Evolutionary conservation across 1,140 invertebrate genomes (phyloP), one percentile per base, ranked within the genome.

Genomic region (Leptopilina clavipes): DNA sequence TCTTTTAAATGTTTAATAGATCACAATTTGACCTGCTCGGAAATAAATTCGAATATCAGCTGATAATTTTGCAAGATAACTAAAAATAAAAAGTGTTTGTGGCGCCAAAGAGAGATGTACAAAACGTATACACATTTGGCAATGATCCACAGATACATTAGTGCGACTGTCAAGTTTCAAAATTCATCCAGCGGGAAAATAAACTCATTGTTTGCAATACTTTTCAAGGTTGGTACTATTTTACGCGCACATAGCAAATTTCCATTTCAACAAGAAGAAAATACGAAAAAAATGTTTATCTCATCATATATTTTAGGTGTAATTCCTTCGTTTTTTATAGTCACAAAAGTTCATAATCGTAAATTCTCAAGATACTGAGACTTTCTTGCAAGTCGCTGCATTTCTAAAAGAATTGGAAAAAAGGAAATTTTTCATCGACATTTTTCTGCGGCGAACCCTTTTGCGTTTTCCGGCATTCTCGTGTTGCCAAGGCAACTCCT

Each of bases 61-160:
- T 10, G 3, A 19, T 11, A 31, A 22, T 65, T 65, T 65, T 65
- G 59, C 59, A 65, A 65, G 19, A 14, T 65, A 31, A 22, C 25
- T 65, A 31, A 65, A 65, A 65, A 65, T 65, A 65, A 65, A 65
- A 22, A 65, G 22, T 10, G 18, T 5, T 31, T 25, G 25, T 65
- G 59, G 59, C 59, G 59, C 59, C 59, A 65, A 65, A 65, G 22
- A 7, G 31, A 65, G 59, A 37, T 65, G 59, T 65, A 31, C 22
- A 65, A 31, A 65, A 22, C n/a, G 19, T 12, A 65, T 11, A n/a
- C 59, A 65, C 14, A 1, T 65, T 65, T 65, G 59, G 59, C 59
- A 65, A 31, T 65, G 11, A 14, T 65, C 59, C 59, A 65, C 6
- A 37, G 11, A 65, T 31, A n/a, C 59, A 65, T 37, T n/a, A 65